Evolutionary conservation across 1,140 invertebrate genomes (phyloP).

Genomic region (Melanaphis sacchari): DNA sequence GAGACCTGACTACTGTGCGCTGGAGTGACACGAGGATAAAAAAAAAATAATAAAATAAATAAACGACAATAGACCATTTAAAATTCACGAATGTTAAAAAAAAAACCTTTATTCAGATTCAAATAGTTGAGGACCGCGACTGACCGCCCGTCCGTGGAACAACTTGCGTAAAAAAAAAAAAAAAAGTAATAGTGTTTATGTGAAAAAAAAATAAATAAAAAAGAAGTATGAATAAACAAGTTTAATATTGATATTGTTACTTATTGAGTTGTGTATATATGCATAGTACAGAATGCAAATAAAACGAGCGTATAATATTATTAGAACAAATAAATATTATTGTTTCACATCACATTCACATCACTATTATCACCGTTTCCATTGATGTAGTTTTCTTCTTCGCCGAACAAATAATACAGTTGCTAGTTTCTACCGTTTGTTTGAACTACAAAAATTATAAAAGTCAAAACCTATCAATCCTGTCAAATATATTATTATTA

Average conservation of each 20-base stretch:
- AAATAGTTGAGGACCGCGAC: background rate
- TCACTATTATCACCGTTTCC: background rate
- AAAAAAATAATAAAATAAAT: background rate
- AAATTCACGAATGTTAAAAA: background rate
- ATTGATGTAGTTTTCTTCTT: background rate
- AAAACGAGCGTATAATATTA: background rate
- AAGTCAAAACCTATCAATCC: background rate
- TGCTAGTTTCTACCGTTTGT: background rate
- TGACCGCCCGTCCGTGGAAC: background rate
- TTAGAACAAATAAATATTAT: background rate
- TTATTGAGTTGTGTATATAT: background rate
- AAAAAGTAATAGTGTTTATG: background rate
- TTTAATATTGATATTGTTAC: conserved; percentile 23
- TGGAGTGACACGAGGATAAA: background rate
- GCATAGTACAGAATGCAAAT: background rate
- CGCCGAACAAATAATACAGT: background rate
- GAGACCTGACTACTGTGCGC: background rate
- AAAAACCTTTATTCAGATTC: conserved; percentile 11
- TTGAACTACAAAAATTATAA: background rate
- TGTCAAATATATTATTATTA: too few species aligned
- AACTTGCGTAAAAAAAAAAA: background rate
- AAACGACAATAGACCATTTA: background rate
- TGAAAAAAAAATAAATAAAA: background rate
- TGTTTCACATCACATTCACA: background rate
- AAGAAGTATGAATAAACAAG: background rate